These are phyloP conservation scores for Tragulus kanchil DNA, from an alignment of 2,113 vertebrate species.

Conservation along the genomic window DNA sequence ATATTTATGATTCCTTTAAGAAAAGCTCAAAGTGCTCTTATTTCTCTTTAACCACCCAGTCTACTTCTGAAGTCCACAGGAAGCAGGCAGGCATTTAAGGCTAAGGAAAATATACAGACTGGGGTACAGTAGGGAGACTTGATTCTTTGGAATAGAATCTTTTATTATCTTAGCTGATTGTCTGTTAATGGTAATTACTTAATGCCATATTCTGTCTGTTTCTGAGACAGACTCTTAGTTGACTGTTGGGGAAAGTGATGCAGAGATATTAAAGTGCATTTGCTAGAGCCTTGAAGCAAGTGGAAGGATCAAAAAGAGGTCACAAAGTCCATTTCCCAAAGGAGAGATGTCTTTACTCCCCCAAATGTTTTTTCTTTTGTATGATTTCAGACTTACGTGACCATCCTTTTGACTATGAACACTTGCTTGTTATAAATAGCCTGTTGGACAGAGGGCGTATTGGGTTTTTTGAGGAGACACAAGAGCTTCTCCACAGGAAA, in stretches of 20 bases:
- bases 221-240: background rate
- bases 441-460: background rate
- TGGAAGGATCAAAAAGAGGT: background rate
- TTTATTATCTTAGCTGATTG: background rate
- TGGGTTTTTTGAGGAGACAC: background rate
- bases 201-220: background rate
- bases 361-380: background rate
- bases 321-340: background rate
- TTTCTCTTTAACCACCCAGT: background rate
- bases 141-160: background rate
- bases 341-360: background rate
- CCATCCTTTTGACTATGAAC: background rate
- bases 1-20: background rate
- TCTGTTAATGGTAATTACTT: background rate
- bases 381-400: background rate
- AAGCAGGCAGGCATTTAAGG: slow-evolving; percentile 46
- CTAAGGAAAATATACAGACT: background rate
- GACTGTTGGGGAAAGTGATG: background rate
- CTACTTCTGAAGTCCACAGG: background rate
- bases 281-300: background rate
- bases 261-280: background rate
- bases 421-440: background rate
- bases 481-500: background rate
- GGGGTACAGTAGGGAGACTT: background rate
- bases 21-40: background rate